phyloP scores from a whole-genome alignment of 2,113 vertebrate species.

The Rhodinocichla rosea region DNA sequence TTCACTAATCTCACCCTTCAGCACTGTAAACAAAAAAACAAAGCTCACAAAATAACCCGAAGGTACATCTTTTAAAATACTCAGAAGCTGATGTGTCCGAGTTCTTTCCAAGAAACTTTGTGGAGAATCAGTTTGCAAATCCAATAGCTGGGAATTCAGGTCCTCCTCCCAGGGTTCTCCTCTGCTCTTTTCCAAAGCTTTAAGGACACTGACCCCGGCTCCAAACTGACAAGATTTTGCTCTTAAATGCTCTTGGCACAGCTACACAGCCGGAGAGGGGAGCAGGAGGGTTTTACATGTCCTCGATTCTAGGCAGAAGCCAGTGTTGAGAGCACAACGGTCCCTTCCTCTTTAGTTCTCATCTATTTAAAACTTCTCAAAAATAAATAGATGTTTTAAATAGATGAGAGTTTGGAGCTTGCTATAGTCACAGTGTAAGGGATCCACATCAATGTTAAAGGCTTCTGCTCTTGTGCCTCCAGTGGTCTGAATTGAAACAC shows the following conservation, averaged over 20 bases:
- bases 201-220: slow-evolving; percentile 38
- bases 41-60: not conserved
- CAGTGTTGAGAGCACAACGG: not conserved
- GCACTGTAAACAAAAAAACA: not conserved
- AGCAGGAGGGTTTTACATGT: slow-evolving; percentile 16
- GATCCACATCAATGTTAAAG: not conserved
- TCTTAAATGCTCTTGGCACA: not conserved
- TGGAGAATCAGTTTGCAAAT: not conserved
- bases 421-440: not conserved
- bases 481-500: not conserved
- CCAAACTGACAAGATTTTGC: slow-evolving; percentile 9
- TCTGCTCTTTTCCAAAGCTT: slow-evolving; percentile 8
- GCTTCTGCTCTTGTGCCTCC: not conserved
- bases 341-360: slow-evolving; percentile 8
- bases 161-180: not conserved
- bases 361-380: slow-evolving; percentile 59
- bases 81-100: not conserved
- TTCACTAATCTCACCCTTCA: not conserved
- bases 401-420: slow-evolving; percentile 27
- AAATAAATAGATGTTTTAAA: slow-evolving; percentile 62
- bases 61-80: slow-evolving; percentile 25
- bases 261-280: not conserved
- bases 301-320: not conserved
- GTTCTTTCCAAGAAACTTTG: slow-evolving; percentile 14
- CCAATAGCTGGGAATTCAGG: not conserved